phyloP scores from a whole-genome alignment of 2,113 vertebrate species.

The Pantherophis guttatus region DNA sequence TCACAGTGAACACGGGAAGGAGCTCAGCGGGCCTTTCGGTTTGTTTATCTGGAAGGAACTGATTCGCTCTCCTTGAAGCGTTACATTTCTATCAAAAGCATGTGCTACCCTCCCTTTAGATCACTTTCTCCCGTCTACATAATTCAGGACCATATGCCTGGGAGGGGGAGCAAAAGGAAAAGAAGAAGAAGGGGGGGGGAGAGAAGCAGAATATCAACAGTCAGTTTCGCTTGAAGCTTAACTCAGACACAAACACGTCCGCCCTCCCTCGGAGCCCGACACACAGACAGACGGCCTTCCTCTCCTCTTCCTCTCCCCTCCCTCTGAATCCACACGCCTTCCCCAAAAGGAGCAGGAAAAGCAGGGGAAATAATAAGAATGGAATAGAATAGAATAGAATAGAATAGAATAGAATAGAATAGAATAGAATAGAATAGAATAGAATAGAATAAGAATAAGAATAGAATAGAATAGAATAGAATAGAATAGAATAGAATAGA shows the following conservation, averaged over 20 bases:
- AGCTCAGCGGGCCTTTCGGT: slow-evolving; percentile 49
- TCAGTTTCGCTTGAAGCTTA: slow-evolving; percentile 41
- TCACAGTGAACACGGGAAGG: slow-evolving; percentile 39
- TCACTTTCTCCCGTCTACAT: slow-evolving; percentile 59
- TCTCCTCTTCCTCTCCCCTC: too few species aligned
- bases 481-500: too few species aligned
- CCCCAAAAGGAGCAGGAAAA: not conserved
- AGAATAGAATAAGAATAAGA: too few species aligned
- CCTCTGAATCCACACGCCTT: slow-evolving; percentile 24
- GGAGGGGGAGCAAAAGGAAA: not conserved
- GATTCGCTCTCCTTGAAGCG: slow-evolving; percentile 49
- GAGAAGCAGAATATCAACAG: slow-evolving; percentile 34
- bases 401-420: too few species aligned
- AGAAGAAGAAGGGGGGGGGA: too few species aligned
- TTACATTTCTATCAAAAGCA: slow-evolving; percentile 57
- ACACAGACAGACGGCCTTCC: slow-evolving; percentile 18
- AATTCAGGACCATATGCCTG: slow-evolving; percentile 60
- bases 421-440: too few species aligned
- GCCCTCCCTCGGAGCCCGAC: slow-evolving; percentile 29
- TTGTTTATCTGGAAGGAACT: slow-evolving; percentile 62
- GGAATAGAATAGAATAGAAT: accelerated
- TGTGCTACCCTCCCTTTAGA: slow-evolving; percentile 52
- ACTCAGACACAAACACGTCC: not conserved
- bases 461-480: too few species aligned
- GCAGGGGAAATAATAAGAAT: not conserved